phyloP scores from a whole-genome alignment of 2,113 vertebrate genomes.

The Eolophus roseicapilla region DNA sequence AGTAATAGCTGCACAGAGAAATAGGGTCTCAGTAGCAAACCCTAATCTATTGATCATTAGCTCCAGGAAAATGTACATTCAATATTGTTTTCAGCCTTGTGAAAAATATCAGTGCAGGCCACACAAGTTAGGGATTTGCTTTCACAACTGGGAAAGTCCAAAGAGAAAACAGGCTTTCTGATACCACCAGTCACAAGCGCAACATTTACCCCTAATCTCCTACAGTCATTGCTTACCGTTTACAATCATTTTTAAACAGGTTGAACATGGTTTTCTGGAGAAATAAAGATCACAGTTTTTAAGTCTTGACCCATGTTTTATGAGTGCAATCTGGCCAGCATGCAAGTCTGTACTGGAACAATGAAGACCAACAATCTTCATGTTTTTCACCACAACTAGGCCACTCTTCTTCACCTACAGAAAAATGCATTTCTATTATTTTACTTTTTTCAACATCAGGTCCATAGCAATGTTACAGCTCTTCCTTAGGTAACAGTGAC shows the following conservation, averaged over 20 bases:
- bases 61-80: neutral
- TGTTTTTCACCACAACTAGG: conserved; percentile 89
- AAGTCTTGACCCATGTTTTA: conserved; percentile 85
- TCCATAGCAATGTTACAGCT: neutral
- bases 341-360: conserved; percentile 90
- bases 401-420: conserved; percentile 81
- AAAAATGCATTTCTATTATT: conserved; percentile 9
- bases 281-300: conserved; percentile 91
- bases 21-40: neutral
- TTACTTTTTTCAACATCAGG: neutral
- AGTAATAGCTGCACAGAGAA: neutral
- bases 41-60: neutral
- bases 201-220: neutral
- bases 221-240: conserved; percentile 80
- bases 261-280: conserved; percentile 93
- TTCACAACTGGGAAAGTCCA: neutral
- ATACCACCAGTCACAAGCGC: neutral
- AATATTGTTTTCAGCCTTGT: neutral
- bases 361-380: conserved; percentile 88
- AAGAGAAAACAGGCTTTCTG: neutral
- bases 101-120: neutral
- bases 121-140: neutral
- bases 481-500: neutral
- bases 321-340: conserved; percentile 91
- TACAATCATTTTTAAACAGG: conserved; percentile 96